Percentiles rank a stretch among this genome's conserved stretches.
Evolutionary conservation across 2,797 vertebrate species (phyloP).

Genomic region (Etheostoma perlongum): DNA sequence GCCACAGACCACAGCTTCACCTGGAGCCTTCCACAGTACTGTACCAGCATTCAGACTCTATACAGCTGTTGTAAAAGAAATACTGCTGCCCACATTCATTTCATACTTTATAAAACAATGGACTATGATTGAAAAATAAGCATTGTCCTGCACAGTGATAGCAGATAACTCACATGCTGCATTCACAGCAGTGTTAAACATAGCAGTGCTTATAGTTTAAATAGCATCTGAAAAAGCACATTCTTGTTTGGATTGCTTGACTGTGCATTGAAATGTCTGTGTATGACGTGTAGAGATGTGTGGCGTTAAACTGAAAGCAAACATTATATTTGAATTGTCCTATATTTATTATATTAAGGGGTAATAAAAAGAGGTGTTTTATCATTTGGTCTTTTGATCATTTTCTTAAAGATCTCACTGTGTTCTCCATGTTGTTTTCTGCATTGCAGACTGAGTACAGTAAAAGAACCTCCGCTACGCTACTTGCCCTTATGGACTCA

Average conservation of each 20-base stretch:
- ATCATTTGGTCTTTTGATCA: neutral
- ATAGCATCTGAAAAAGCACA: neutral
- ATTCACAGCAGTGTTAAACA: constrained; percentile 14
- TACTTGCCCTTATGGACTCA: constrained; percentile 86
- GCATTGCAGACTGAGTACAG: constrained; percentile 74
- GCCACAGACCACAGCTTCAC: constrained; percentile 67
- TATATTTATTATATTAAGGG: constrained; percentile 3
- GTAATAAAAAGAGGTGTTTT: neutral
- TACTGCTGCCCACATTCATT: constrained; percentile 52
- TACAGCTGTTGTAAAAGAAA: constrained; percentile 47
- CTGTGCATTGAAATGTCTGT: neutral
- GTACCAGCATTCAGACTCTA: constrained; percentile 48
- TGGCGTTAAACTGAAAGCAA: neutral
- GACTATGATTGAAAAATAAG: constrained; percentile 53
- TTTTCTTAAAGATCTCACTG: constrained; percentile 20
- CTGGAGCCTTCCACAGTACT: constrained; percentile 60
- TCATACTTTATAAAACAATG: constrained; percentile 44
- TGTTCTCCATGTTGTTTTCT: constrained; percentile 54
- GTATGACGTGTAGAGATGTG: neutral
- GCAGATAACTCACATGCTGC: constrained; percentile 27
- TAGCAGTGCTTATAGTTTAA: constrained; percentile 11
- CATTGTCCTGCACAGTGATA: constrained; percentile 32
- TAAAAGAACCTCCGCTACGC: constrained; percentile 78
- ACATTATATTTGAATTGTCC: neutral
- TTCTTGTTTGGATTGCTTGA: neutral